Base-by-base conservation (phyloP, 2,113 vertebrate genomes). In the Leptobrachium leishanense region DNA sequence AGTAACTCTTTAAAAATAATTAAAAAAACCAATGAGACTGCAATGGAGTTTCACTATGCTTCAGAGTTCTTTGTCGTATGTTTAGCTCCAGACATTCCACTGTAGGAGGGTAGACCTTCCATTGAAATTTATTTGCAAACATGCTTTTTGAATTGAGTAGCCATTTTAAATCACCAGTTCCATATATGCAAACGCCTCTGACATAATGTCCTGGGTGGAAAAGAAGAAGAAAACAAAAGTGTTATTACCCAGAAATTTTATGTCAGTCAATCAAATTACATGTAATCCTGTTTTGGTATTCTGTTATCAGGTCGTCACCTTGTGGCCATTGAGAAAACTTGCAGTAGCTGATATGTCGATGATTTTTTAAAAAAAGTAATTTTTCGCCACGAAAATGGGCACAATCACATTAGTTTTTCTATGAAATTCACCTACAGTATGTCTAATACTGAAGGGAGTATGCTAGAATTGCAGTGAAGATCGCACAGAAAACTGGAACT, bases 121-220 rank as follows among this genome's bases (percentile, higher is more conserved):
- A 86, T 73, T 94, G 92, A 86, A 94, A 92, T 79, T 94, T 94
- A 82, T 94, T 94, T 44, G 90, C 92, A 73, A 94, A 94, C 68
- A 94, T 73, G 71, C 81, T 86, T 20, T 63, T 64, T 0, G 86
- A 89, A 44, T 89, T 85, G 59, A 87, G 79, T 68, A 94, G 83
- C 92, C 92, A 92, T 64, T 86, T 85, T 62, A 94, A 82, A 79
- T 93, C 92, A 64, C 90, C 92, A 0, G 85, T 86, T 76, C 92
- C 92, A 43, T 91, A 93, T 41, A 94, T 79, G 59, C 92, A 94
- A 82, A 94, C 92, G 7, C 66, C 84, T 57, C 85, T 90, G 13
- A 92, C 77, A 0, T 92, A 94, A 80, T 75, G 92, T 42, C 92
- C 92, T 94, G 13, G 13, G 55, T 8, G 84, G 54, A 75, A 79